Base-by-base conservation (phyloP, 92 coral and sea anemone genomes). In the Metridium senile region DNA sequence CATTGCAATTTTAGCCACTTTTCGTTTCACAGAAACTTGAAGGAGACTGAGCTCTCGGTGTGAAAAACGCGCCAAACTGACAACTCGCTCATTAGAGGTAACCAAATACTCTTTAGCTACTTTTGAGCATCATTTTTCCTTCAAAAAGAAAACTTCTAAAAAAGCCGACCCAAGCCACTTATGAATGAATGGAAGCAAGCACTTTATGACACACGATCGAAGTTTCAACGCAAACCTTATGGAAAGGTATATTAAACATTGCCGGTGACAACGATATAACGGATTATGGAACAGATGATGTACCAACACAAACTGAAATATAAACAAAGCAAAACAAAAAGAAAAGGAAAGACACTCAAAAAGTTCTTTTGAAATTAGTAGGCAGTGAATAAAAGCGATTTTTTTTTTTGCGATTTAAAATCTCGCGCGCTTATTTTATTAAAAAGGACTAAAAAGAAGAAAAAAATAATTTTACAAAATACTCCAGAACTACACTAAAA, bases 101-200 rank as follows among this genome's bases (percentile, higher is more conserved):
- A 75, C 51, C 31, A 27, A 62, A 75, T 64, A 63, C 63, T 29
- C 33, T 64, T 18, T 35, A 29, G 80, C 47, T 64, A 43, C 80
- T 17, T 20, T 49, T 26, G 20, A 27, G 62, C 52, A 59, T 75
- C 71, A 20, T 63, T 63, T 63, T 63, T 63, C 32, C 39, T 11
- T 62, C 27, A 7, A 72, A 72, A 61, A 62, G 52, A 43, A 25
- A 62, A 43, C 70, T 74, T 63, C 80, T 33, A 63, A 75, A 54
- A 64, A 58, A 43, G 70, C 80, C 80, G 80, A 75, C 71, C 62
- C 51, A 45, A 25, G 29, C 71, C 70, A 62, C 71, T 75, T 62
- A 74, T 58, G 56, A 56, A 26, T 74, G 65, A 74, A 74, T 74
- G 39, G 18, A 51, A 17, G 58, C 45, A 75, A 18, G n/a, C 63